Base-by-base conservation (phyloP, 2,113 vertebrate species). In the Raja brachyura region DNA sequence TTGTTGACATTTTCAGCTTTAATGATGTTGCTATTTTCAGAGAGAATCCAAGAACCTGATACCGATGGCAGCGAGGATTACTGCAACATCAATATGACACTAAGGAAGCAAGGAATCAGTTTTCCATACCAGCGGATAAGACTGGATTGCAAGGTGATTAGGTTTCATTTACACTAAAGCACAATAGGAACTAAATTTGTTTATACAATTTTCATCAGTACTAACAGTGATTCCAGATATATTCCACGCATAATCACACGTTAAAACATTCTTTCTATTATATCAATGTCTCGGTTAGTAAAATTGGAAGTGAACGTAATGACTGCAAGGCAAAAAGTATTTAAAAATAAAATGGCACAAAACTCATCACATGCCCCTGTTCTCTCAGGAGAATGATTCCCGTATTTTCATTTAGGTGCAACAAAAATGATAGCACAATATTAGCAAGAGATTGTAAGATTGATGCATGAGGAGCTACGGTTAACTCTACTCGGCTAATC, bases 1-100 rank as follows among this genome's bases (percentile, higher is more conserved):
- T 93, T 94, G 94, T 95, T 95, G 95, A 96, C 94, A 94, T 95
- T 94, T 92, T 94, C 93, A 94, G 94, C 94, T 90, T 94, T 93
- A 94, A 93, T 73, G 70, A 94, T 93, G 94, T 93, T 93, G 94
- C 93, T 93, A 79, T 93, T 94, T 95, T 93, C 94, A 94, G 59
- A 39, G 33, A 77, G 93, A 93, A 94, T 94, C 94, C 95, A 93
- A 93, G 94, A 94, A 78, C 75, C 93, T 94, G 78, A 76, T 90
- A 79, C 33, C 75, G 39, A 59, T 54, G 77, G 93, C 81, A 54
- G 75, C n/a, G 39, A 93, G 68, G 90, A 93, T 74, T 74, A 54
- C 83, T 31, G 83, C 61, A 63, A 66, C 83, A 88, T 88, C 59
- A 88, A 18, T 88, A 63, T 63, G 59, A 63, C 28, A 66, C 59